A percentile compares a stretch with the other conserved stretches of the same genome.
Conservation (phyloP, 2,888 invertebrate species). For the Lycophotia porphyrea region DNA sequence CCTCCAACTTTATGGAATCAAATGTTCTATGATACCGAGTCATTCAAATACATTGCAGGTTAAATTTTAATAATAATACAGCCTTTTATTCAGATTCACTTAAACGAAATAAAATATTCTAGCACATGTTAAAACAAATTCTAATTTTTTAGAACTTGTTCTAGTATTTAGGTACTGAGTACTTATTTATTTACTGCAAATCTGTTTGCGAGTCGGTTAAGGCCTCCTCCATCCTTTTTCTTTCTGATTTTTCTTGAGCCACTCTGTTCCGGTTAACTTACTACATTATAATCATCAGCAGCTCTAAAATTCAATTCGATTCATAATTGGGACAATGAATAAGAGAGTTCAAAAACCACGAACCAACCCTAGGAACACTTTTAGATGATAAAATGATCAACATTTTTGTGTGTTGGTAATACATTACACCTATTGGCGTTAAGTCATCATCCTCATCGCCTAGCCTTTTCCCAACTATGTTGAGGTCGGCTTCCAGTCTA, state of each 20-base stretch:
- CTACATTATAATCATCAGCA: not conserved
- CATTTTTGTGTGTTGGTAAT: not conserved
- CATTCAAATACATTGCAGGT: not conserved
- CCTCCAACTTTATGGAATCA: not conserved
- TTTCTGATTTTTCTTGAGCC: too few species aligned
- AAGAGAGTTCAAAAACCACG: not conserved
- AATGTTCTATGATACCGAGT: not conserved
- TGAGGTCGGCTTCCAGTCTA: too few species aligned
- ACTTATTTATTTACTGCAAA: too few species aligned
- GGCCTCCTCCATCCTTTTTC: too few species aligned
- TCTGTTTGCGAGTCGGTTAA: too few species aligned
- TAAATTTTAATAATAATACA: too few species aligned
- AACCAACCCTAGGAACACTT: not conserved
- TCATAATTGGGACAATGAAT: not conserved
- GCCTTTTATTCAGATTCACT: too few species aligned
- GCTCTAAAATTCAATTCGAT: too few species aligned
- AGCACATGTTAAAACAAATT: too few species aligned
- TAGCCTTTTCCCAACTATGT: not conserved
- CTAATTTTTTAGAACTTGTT: too few species aligned
- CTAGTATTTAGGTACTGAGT: too few species aligned
- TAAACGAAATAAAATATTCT: too few species aligned
- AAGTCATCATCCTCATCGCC: not conserved
- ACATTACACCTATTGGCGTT: not conserved
- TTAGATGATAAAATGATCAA: not conserved
- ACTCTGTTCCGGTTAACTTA: not conserved